Evolutionary conservation across 1,140 invertebrate species (phyloP).

Genomic region (Lysiphlebus fabarum): DNA sequence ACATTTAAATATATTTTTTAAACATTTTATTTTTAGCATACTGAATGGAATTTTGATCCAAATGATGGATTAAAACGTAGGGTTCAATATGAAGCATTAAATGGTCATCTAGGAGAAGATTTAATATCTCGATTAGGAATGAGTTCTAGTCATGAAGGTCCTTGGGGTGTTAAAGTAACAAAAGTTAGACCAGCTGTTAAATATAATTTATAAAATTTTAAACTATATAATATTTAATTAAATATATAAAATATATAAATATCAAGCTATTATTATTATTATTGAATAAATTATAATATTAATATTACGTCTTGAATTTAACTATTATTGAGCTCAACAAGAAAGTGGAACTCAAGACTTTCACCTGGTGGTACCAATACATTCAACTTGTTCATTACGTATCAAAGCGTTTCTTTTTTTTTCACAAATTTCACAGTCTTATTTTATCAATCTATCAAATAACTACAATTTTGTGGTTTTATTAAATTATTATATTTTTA

Average conservation of each 20-base stretch:
- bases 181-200: conserved; percentile 15
- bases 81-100: conserved; percentile 38
- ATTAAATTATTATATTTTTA: no score
- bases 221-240: background rate
- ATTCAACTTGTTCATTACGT: no score
- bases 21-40: conserved; percentile 32
- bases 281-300: no score
- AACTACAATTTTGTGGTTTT: no score
- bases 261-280: no score
- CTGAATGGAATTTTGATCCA: conserved; percentile 47
- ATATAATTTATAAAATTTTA: conserved; percentile 1
- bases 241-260: background rate
- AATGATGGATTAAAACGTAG: conserved; percentile 40
- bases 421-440: no score
- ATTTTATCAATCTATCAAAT: no score
- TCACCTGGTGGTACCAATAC: no score
- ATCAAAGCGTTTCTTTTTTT: no score
- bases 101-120: conserved; percentile 40
- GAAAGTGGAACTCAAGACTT: no score
- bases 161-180: conserved; percentile 26
- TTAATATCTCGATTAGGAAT: conserved; percentile 35
- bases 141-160: conserved; percentile 32
- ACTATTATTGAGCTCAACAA: no score
- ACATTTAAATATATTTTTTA: background rate
- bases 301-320: no score